Base-by-base conservation (phyloP, 2,888 invertebrate species). In the Trisateles emortualis region DNA sequence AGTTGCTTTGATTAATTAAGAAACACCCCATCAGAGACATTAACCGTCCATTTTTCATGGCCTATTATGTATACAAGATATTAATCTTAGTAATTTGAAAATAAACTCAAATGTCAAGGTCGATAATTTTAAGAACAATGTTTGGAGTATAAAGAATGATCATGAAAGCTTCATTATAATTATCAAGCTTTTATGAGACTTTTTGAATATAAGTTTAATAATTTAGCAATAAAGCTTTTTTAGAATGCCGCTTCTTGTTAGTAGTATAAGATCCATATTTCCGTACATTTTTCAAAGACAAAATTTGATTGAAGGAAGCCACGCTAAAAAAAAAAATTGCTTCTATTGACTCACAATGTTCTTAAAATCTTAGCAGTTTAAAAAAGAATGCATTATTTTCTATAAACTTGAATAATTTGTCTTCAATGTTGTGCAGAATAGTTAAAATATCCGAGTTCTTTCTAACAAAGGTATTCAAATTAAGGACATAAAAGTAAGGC, bases 131-230 rank as follows among this genome's bases (percentile, higher is more conserved):
- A 11, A 32, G 3, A 11, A 22, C 13, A 22, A 43, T 22, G 22
- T 22, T 14, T 32, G 14, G 14, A 1, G 11, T 11, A 24, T 5
- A 24, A 5, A 40, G 9, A 30, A 33, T 26, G 16, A 17, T 30
- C 6, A 40, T 40, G 29, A 38, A 46, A 29, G 19, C 16, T 5
- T 6, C 9, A 40, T 32, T 32, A 11, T 16, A 3, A 39, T 63
- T 52, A 48, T 48, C 36, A 46, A 51, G 29, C 24, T 43, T 44
- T 39, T 45, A 41, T 45, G 22, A 40, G 47, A 46, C 52, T 11
- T 41, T 53, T 32, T 19, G 38, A 55, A 53, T 41, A 51, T 55
- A 35, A 64, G 55, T 68, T 50, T 36, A 39, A 43, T 53, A 55
- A 58, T 61, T 61, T 51, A n/a, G n/a, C n/a, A n/a, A n/a, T n/a